These are phyloP conservation scores for Lasiurus borealis DNA, from an alignment of 2,113 vertebrate species.

Conservation along the genomic window DNA sequence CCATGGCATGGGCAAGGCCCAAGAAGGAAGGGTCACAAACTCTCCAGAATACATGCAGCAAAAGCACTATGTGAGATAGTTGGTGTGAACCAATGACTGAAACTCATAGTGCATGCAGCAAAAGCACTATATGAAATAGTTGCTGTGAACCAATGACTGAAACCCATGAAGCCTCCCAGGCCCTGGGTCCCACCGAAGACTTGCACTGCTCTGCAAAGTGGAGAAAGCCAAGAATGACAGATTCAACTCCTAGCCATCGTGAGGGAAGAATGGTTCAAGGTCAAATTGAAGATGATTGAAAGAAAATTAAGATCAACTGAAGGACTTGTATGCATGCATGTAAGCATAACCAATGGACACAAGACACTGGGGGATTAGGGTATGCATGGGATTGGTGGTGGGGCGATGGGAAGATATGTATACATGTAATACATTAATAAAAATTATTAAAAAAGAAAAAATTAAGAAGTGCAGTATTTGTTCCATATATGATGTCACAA, in stretches of 20 bases:
- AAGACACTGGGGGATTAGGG: too few species aligned
- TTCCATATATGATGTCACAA: background rate
- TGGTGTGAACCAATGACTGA: background rate
- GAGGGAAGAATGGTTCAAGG: background rate
- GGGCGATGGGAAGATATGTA: too few species aligned
- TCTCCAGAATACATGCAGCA: background rate
- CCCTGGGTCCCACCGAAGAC: background rate
- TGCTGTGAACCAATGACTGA: too few species aligned
- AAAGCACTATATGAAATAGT: too few species aligned
- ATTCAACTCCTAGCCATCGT: background rate
- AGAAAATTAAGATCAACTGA: constrained; percentile 28
- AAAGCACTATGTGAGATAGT: background rate
- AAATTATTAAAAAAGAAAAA: background rate
- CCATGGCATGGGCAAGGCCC: background rate
- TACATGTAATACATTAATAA: too few species aligned
- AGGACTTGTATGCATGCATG: too few species aligned
- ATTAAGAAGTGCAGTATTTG: background rate
- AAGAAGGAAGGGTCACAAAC: background rate
- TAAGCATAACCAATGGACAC: too few species aligned
- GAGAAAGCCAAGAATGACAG: background rate
- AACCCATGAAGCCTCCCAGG: background rate
- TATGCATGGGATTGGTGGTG: too few species aligned
- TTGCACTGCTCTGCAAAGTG: background rate
- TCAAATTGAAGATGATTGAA: background rate
- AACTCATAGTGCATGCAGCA: too few species aligned